phyloP scores from a whole-genome alignment of 2,113 vertebrate species.

The Sinosuthora webbiana region DNA sequence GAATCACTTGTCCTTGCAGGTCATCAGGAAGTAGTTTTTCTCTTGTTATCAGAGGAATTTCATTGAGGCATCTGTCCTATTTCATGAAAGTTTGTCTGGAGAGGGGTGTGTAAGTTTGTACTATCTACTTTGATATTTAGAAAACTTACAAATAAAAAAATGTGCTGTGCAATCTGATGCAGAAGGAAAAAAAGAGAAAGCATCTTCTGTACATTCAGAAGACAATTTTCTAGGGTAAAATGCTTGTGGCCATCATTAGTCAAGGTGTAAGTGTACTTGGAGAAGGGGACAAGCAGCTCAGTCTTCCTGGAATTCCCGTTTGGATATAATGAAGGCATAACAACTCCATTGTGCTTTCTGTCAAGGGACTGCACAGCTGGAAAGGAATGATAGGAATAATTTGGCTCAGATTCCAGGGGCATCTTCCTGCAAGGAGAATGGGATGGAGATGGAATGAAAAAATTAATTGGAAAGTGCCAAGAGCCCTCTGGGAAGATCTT shows the following conservation, averaged over 20 bases:
- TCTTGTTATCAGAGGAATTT: not conserved
- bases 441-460: not conserved
- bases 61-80: not conserved
- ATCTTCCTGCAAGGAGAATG: not conserved
- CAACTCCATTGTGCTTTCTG: not conserved
- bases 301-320: not conserved
- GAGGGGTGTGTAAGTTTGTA: not conserved
- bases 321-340: not conserved
- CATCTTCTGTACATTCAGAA: accelerated
- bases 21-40: not conserved
- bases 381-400: not conserved
- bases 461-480: not conserved
- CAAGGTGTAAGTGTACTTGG: not conserved
- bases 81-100: not conserved
- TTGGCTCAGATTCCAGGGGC: not conserved
- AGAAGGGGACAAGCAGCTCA: not conserved
- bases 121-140: not conserved
- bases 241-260: not conserved
- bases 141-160: not conserved
- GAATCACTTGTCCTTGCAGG: not conserved
- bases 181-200: not conserved
- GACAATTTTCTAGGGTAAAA: not conserved
- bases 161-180: not conserved
- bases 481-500: not conserved
- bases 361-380: not conserved